These are phyloP conservation scores for Xylota segnis DNA, from an alignment of 2,888 invertebrate genomes.

Conservation along the genomic window DNA sequence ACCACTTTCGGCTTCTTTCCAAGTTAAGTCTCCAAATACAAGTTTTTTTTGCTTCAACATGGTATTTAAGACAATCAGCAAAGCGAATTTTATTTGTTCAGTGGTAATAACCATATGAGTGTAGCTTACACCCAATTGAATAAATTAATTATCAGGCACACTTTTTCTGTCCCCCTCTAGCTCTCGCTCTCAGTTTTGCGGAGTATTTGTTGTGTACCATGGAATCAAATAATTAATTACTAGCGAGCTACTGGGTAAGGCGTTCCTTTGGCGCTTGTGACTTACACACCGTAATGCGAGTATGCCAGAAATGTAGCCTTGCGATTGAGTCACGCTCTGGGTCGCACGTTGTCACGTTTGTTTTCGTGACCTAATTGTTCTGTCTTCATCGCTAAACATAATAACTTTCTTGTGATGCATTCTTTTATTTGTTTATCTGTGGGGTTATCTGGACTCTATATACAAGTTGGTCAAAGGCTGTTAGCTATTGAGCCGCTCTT, in stretches of 20 bases:
- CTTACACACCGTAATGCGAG: constrained; percentile 4
- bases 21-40: background rate
- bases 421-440: constrained; percentile 5
- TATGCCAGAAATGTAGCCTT: constrained; percentile 4
- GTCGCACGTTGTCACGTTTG: constrained; percentile 46
- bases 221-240: constrained; percentile 12
- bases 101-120: background rate
- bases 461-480: too few species aligned
- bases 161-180: background rate
- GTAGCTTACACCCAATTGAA: background rate
- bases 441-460: background rate
- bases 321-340: constrained; percentile 37
- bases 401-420: constrained; percentile 25
- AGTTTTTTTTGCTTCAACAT: background rate
- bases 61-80: background rate
- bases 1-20: background rate
- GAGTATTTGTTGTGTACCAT: background rate
- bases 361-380: constrained; percentile 48
- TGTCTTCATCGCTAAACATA: background rate
- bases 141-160: constrained; percentile 1
- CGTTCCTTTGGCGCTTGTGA: background rate
- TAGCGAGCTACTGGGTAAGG: background rate
- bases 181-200: background rate
- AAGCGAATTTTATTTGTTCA: constrained; percentile 1
- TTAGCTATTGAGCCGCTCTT: background rate